Evolutionary conservation across 2,113 vertebrate genomes (phyloP).

Genomic region (Gulo gulo): DNA sequence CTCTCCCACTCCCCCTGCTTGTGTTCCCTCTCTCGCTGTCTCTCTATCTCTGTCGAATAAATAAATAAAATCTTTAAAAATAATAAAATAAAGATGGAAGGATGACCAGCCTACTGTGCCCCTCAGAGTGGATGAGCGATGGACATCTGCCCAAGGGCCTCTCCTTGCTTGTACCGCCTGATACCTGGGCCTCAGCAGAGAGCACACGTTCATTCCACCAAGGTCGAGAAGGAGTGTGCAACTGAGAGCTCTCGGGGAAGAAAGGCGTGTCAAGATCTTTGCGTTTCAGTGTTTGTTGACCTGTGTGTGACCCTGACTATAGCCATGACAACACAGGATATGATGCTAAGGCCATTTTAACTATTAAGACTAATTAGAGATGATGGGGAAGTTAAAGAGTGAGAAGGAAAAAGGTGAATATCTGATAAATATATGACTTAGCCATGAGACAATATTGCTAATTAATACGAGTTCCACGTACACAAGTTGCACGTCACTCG

Average conservation of each 20-base stretch:
- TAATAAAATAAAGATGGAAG: neutral
- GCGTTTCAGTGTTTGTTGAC: neutral
- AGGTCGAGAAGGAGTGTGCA: no score
- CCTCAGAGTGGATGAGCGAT: neutral
- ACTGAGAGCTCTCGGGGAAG: neutral
- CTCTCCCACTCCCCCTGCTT: no score
- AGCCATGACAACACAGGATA: neutral
- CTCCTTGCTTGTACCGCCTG: neutral
- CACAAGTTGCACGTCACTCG: neutral
- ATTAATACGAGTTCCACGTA: neutral
- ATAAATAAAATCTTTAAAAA: no score
- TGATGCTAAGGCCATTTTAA: neutral
- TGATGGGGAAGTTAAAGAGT: neutral
- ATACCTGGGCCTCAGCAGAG: neutral
- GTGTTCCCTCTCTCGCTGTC: no score
- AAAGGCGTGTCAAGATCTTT: neutral
- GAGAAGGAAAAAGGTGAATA: neutral
- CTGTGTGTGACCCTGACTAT: neutral
- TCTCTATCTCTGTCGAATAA: no score
- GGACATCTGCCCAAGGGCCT: neutral
- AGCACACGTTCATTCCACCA: accelerated
- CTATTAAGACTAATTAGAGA: neutral
- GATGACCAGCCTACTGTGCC: neutral
- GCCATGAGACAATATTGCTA: neutral
- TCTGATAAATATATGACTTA: neutral